Evolutionary conservation across 2,888 invertebrate genomes (phyloP), one percentile per base, ranked within the genome.

Genomic region (Ditylenchus weischeri): DNA sequence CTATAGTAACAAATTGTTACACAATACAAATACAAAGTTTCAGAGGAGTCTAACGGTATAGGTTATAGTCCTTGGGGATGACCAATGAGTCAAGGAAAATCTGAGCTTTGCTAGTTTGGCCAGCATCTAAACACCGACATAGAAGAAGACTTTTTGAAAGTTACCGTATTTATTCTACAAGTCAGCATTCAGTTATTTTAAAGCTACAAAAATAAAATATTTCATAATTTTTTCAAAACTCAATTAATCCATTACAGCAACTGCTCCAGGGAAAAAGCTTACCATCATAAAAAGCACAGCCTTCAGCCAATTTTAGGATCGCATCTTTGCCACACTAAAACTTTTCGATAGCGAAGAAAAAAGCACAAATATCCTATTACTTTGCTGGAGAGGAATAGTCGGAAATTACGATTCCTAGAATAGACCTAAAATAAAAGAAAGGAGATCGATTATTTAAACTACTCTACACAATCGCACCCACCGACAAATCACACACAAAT

Each of bases 231-330:
- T n/a, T n/a, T n/a, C n/a, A n/a, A n/a, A n/a, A n/a, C n/a, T n/a
- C n/a, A n/a, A 62, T n/a, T 8, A 36, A n/a, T 62, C 7, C 2
- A 19, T 29, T 5, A 18, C 15, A 19, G 23, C 11, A 15, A 19
- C 47, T n/a, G 65, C 38, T 72, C 23, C 36, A 6, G 50, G 3
- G 18, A 2, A n/a, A 18, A 50, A 4, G 50, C 50, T 50, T 54
- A 54, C 54, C 54, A 70, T 74, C 69, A 57, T 77, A 77, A 68
- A 78, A 79, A 23, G 59, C 57, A 65, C 77, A 78, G 43, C 64
- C 69, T 15, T 63, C 64, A 1, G 75, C 70, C 36, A 67, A 58
- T 23, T 70, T 62, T 48, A 77, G 57, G 0, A 38, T 54, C 29
- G 66, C 57, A 13, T 68, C 47, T 60, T 75, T 77, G 13, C 74